Evolutionary conservation across 2,888 invertebrate genomes (phyloP).

Genomic region (Oscheius sp.): DNA sequence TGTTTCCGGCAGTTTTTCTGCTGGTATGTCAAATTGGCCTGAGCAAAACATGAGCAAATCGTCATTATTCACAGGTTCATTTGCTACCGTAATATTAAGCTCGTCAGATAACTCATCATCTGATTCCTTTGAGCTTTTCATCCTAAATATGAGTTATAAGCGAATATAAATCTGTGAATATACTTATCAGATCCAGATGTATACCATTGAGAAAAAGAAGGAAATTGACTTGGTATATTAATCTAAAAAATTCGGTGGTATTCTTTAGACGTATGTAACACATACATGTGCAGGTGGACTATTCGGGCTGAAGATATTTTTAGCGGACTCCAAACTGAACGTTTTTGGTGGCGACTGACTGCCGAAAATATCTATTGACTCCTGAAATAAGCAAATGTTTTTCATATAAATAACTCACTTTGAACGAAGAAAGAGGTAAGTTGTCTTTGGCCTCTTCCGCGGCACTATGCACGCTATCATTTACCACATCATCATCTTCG

Average conservation of each 20-base stretch:
- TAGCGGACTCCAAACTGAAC: not conserved
- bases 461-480: not conserved
- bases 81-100: not conserved
- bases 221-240: constrained; percentile 10
- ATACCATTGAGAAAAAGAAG: constrained; percentile 21
- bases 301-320: not conserved
- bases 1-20: not conserved
- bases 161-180: not conserved
- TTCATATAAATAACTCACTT: not conserved
- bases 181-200: constrained; percentile 6
- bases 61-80: constrained; percentile 12
- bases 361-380: constrained; percentile 12
- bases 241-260: not conserved
- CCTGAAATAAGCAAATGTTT: not conserved
- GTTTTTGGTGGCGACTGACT: not conserved
- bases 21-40: constrained; percentile 22
- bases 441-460: not conserved
- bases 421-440: not conserved
- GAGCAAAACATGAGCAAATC: constrained; percentile 37
- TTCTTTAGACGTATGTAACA: not conserved
- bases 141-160: not conserved
- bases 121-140: not conserved
- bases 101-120: constrained; percentile 11
- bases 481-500: constrained; percentile 34
- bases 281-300: too few species aligned